Conservation (phyloP, 2,113 vertebrate species). For the Etia nguti region DNA sequence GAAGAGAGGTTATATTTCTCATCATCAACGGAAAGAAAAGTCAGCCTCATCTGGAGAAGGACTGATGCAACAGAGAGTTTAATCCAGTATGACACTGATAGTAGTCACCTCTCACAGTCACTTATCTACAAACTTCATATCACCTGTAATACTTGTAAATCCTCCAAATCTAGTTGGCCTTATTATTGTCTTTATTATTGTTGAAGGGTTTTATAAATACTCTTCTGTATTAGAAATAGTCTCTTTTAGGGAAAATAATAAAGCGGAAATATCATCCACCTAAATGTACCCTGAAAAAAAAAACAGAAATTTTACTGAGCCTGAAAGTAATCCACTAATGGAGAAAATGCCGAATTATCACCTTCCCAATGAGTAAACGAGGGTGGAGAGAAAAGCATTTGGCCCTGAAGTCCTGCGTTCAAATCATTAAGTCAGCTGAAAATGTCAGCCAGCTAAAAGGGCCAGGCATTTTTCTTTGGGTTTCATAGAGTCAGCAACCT, state of each 20-base stretch:
- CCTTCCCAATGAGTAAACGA: neutral
- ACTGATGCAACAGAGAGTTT: neutral
- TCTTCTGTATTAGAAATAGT: neutral
- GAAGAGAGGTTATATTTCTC: neutral
- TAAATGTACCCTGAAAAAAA: fast-evolving
- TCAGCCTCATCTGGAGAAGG: neutral
- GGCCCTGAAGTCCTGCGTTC: neutral
- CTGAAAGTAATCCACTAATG: neutral
- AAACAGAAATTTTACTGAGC: fast-evolving
- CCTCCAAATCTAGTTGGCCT: neutral
- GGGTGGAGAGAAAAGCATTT: neutral
- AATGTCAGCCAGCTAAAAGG: neutral
- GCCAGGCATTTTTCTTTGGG: neutral
- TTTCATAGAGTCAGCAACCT: neutral
- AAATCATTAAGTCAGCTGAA: neutral
- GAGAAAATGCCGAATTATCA: neutral
- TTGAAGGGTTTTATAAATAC: neutral
- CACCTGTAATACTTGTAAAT: neutral
- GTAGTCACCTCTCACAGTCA: fast-evolving
- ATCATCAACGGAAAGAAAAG: neutral
- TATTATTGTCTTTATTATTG: neutral
- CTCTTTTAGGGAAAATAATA: neutral
- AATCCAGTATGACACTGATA: neutral
- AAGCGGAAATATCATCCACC: neutral
- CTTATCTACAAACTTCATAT: neutral